Evolutionary conservation across 2,113 vertebrate genomes (phyloP).

Genomic region (Gambusia holbrooki): DNA sequence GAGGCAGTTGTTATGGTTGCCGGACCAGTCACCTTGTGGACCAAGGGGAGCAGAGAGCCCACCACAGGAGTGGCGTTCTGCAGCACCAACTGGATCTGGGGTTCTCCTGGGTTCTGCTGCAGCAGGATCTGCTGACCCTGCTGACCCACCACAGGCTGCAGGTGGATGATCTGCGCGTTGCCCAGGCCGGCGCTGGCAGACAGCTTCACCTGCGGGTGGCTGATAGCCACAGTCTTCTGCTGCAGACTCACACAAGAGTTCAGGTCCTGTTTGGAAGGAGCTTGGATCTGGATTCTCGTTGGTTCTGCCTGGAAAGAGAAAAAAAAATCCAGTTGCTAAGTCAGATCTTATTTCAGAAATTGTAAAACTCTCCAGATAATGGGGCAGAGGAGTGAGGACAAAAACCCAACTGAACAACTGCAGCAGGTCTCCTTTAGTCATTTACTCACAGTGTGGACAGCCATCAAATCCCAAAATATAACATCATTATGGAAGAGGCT

Average conservation of each 20-base stretch:
- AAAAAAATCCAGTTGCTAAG: not conserved
- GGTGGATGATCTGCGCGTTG: constrained; percentile 85
- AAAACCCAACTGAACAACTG: too few species aligned
- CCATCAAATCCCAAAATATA: too few species aligned
- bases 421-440: too few species aligned
- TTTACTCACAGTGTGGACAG: too few species aligned
- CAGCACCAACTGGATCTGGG: constrained; percentile 82
- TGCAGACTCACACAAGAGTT: constrained; percentile 64
- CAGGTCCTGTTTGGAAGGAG: constrained; percentile 78
- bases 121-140: constrained; percentile 84
- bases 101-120: constrained; percentile 76
- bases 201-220: constrained; percentile 71
- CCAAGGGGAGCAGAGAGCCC: constrained; percentile 74
- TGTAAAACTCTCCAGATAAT: too few species aligned
- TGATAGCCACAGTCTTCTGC: constrained; percentile 60
- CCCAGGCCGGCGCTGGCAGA: constrained; percentile 75
- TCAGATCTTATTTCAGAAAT: too few species aligned
- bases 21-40: constrained; percentile 65
- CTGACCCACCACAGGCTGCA: constrained; percentile 81
- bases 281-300: constrained; percentile 86
- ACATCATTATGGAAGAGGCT: too few species aligned
- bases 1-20: not conserved
- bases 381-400: too few species aligned
- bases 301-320: constrained; percentile 80
- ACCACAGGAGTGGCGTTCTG: constrained; percentile 79